Evolutionary conservation across 2,797 vertebrate species (phyloP).

Genomic region (Danio kyathit): DNA sequence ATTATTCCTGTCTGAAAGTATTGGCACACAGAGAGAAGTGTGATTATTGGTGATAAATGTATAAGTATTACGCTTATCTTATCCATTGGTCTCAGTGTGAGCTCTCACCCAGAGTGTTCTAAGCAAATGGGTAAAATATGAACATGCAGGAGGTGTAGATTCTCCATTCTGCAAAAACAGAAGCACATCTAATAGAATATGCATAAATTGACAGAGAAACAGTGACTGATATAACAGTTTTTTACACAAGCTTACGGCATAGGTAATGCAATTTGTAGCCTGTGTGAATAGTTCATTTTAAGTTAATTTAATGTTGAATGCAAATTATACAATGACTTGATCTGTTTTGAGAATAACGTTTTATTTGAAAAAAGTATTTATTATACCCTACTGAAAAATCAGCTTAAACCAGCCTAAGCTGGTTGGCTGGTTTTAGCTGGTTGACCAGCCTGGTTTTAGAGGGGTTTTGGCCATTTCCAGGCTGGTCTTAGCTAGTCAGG

Average conservation of each 20-base stretch:
- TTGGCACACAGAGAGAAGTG: conserved; percentile 67
- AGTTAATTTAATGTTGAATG: not conserved
- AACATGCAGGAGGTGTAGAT: conserved; percentile 53
- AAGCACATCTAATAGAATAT: conserved; percentile 40
- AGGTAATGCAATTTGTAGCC: not conserved
- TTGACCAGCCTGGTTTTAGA: no score
- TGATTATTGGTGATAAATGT: conserved; percentile 73
- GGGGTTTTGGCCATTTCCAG: no score
- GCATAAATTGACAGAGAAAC: conserved; percentile 9
- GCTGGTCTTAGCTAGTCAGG: no score
- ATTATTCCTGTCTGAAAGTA: conserved; percentile 64
- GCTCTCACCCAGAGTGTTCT: conserved; percentile 52
- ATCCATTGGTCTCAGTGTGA: conserved; percentile 63
- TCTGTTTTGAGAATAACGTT: no score
- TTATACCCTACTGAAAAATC: no score
- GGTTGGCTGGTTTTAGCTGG: no score
- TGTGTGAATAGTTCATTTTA: not conserved
- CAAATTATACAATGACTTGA: not conserved
- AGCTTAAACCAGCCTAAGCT: no score
- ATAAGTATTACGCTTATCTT: conserved; percentile 69
- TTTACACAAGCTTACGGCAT: not conserved
- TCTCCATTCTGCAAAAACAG: conserved; percentile 57
- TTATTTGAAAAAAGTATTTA: no score
- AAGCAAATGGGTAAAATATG: conserved; percentile 60
- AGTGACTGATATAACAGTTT: conserved; percentile 1